phyloP scores from a whole-genome alignment of 2,113 vertebrate genomes.

The Carassius auratus region DNA sequence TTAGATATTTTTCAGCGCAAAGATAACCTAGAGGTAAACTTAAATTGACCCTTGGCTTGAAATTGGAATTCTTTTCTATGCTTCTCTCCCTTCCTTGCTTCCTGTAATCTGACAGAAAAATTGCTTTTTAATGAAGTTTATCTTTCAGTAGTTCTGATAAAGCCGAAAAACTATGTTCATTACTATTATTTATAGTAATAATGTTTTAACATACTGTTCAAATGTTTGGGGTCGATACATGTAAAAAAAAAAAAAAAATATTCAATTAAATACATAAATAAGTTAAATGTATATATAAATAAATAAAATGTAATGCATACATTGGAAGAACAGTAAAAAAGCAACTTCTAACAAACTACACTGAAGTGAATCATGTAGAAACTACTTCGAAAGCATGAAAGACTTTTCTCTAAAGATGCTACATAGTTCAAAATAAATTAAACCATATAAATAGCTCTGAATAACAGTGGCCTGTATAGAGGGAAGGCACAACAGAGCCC shows the following conservation, averaged over 20 bases:
- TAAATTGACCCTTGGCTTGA: neutral
- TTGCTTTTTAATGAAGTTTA: neutral
- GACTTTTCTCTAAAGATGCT: neutral
- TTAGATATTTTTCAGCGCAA: neutral
- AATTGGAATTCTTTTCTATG: neutral
- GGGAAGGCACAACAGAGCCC: neutral
- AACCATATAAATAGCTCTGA: neutral
- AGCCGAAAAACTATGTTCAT: too few species aligned
- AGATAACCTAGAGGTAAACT: neutral
- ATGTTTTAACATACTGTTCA: too few species aligned
- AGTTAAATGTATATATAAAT: too few species aligned
- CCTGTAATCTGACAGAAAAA: neutral
- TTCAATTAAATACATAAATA: too few species aligned
- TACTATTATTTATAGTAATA: too few species aligned
- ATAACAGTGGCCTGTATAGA: neutral
- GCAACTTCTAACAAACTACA: neutral
- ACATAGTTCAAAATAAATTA: neutral
- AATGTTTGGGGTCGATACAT: too few species aligned
- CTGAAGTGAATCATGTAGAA: neutral
- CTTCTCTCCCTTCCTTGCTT: neutral
- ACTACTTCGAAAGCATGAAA: neutral
- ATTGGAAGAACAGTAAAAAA: neutral
- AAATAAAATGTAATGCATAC: too few species aligned
- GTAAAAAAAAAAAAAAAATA: too few species aligned
- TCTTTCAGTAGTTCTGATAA: neutral